Conservation (phyloP, 2,113 vertebrate genomes). For the Pholis gunnellus region DNA sequence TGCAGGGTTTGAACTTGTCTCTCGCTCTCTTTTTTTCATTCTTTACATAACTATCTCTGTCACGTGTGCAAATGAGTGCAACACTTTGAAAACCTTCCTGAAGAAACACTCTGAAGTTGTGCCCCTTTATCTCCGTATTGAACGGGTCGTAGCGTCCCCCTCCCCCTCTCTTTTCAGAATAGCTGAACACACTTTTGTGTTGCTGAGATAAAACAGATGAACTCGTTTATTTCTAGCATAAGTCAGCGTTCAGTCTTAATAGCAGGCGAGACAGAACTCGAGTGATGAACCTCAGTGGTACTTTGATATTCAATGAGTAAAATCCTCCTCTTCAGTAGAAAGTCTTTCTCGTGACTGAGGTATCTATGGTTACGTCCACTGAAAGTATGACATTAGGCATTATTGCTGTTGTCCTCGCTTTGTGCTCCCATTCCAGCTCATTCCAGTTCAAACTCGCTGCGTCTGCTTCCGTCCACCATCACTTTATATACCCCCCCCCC, state of each 20-base stretch:
- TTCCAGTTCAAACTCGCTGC: slow-evolving; percentile 27
- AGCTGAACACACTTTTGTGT: neutral
- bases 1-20: neutral
- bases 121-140: too few relatives aligned
- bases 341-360: too few relatives aligned
- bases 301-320: neutral
- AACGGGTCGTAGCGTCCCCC: neutral
- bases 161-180: neutral
- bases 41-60: neutral
- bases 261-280: neutral
- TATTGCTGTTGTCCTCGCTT: neutral
- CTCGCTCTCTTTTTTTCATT: neutral
- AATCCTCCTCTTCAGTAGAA: neutral
- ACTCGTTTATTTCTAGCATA: neutral
- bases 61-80: neutral
- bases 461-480: neutral
- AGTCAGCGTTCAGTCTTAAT: neutral
- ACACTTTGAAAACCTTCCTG: neutral
- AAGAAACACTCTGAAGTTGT: neutral
- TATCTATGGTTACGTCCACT: too few relatives aligned
- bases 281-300: neutral
- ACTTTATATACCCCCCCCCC: neutral
- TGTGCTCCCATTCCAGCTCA: slow-evolving; percentile 13
- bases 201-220: neutral
- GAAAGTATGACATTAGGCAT: neutral